Evolutionary conservation across 1,140 invertebrate species (phyloP), one percentile per base, ranked within the genome.

Genomic region (Trialeurodes vaporariorum): DNA sequence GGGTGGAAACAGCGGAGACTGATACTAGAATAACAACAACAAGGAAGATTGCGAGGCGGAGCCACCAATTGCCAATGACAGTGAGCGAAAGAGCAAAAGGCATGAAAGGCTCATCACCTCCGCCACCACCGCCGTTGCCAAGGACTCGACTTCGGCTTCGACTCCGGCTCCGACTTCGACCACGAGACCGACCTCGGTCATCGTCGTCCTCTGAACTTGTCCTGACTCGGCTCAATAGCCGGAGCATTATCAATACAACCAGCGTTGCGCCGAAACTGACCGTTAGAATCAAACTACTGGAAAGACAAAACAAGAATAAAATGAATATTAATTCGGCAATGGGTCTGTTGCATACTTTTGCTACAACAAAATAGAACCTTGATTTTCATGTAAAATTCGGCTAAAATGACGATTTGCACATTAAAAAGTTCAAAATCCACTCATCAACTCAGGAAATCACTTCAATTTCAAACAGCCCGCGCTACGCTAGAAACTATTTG

Each of bases 41-140:
- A 11, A 88, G 72, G 73, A 89, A 89, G 72, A 88, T 84, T 1
- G 85, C 81, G 27, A 89, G 74, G 67, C 88, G 78, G 22, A 89
- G 77, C 73, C 83, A 86, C 40, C 84, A 78, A 65, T 80, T 83
- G 34, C 84, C 81, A 22, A 88, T 84, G 23, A 87, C 83, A 77
- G 66, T 63, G 26, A 68, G 25, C 1, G 66, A 61, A 59, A 70
- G 67, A n/a, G 77, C 66, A 22, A 78, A 75, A 9, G 78, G 78
- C 40, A 76, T 74, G 1, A 74, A 74, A 13, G 79, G 77, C 0
- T 77, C 73, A 59, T 80, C 75, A 70, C 22, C 76, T 59, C 59
- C 73, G 73, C 61, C 69, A 73, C 67, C 66, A 66, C 61, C 64
- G n/a, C n/a, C n/a, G n/a, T n/a, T n/a, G 60, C 60, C 69, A 63